These are phyloP conservation scores for Gracilinanus agilis DNA, from an alignment of 2,113 vertebrate genomes.

Conservation along the genomic window DNA sequence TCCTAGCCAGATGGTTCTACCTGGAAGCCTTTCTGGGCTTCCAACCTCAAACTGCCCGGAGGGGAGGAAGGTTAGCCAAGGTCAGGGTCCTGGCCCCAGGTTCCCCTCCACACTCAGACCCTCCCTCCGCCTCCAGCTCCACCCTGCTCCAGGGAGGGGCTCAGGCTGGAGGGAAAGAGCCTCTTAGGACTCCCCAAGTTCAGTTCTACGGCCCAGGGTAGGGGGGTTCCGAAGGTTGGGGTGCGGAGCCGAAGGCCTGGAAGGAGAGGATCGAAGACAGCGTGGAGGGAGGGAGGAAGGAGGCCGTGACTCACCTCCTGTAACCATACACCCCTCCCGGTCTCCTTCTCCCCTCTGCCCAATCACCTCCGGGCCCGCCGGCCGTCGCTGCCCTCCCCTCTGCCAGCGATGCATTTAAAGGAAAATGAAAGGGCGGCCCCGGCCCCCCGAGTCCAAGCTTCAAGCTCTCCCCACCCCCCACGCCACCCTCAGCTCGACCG, in stretches of 20 bases:
- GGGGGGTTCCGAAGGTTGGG: neutral
- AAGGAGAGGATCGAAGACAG: neutral
- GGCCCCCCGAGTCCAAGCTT: neutral
- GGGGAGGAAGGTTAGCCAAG: neutral
- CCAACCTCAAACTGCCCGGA: neutral
- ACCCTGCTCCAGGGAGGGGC: neutral
- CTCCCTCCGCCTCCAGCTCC: neutral
- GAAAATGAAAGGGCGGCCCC: constrained; percentile 53
- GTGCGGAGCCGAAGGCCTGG: neutral
- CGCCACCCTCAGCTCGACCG: neutral
- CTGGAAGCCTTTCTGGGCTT: neutral
- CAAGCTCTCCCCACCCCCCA: neutral
- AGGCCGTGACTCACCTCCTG: constrained; percentile 73
- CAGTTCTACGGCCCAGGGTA: neutral
- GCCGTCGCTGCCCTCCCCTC: constrained; percentile 44
- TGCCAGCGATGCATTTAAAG: constrained; percentile 41
- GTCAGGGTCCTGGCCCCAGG: neutral
- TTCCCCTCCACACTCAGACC: neutral
- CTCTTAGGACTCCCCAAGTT: neutral
- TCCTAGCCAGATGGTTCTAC: neutral
- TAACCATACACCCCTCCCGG: constrained; percentile 61
- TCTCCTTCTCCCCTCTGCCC: constrained; percentile 34
- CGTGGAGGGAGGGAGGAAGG: constrained; percentile 30
- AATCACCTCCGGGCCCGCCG: constrained; percentile 18
- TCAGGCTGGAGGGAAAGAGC: neutral